phyloP scores from a whole-genome alignment of 2,888 invertebrate species.

The Sinotaia quadrata region DNA sequence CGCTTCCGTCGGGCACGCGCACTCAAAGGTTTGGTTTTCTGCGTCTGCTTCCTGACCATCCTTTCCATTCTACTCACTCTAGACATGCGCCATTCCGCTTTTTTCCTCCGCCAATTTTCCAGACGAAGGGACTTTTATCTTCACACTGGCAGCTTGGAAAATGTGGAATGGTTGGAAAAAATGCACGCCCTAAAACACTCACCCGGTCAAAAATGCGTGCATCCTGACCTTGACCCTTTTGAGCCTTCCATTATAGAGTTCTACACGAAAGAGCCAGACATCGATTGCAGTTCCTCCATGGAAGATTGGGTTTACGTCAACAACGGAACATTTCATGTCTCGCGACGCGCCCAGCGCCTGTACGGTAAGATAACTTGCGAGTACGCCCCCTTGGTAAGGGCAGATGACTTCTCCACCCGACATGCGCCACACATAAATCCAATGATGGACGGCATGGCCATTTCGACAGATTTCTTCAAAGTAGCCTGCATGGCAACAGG shows the following conservation, averaged over 20 bases:
- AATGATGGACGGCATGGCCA: constrained; percentile 48
- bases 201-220: constrained; percentile 75
- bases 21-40: not conserved
- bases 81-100: not conserved
- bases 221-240: constrained; percentile 79
- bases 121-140: not conserved
- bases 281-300: constrained; percentile 77
- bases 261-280: constrained; percentile 74
- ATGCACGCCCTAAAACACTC: not conserved
- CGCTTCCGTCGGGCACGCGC: not conserved
- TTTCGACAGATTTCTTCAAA: constrained; percentile 65
- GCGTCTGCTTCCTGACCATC: not conserved
- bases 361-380: constrained; percentile 74
- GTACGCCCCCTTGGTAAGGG: constrained; percentile 74
- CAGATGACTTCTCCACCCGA: constrained; percentile 53
- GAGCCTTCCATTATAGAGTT: constrained; percentile 84
- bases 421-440: constrained; percentile 50
- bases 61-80: not conserved
- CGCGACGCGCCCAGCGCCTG: constrained; percentile 73
- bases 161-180: not conserved
- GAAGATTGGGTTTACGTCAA: constrained; percentile 85
- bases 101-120: not conserved
- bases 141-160: not conserved
- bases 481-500: constrained; percentile 58
- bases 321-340: constrained; percentile 78